Evolutionary conservation across 2,113 vertebrate species (phyloP), one percentile per base, ranked within the genome.

Genomic region (Brienomyrus longianalis): DNA sequence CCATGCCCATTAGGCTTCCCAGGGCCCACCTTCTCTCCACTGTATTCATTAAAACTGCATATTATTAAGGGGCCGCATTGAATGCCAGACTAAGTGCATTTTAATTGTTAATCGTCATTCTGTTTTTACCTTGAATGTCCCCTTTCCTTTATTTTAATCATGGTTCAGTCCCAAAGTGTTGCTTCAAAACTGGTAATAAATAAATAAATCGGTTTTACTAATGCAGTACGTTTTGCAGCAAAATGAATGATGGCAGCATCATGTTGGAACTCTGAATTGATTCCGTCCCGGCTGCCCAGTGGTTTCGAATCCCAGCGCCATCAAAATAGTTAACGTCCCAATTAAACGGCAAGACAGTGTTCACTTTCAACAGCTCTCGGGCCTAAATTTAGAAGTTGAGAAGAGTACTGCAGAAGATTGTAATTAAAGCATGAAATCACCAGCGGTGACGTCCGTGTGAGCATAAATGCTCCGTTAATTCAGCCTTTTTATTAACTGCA

Each of bases 271-370:
- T 23, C 54, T 74, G 23, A 70, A 74, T 9, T 23, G 39, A 74
- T 70, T 15, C 39, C 31, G n/a, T 31, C 10, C 11, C 1, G n/a
- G 62, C 56, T 86, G 50, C 87, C 87, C 31, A 9, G 31, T 31
- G 88, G 54, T 77, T 74, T 51, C 39, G 17, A 90, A 88, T 80
- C 66, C 86, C 74, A 90, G 91, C 90, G 90, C 90, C 74, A 89
- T 59, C 35, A 89, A 90, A 91, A 90, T 91, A 90, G 91, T 91
- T 90, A 92, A 89, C 88, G 43, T 56, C 47, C 48, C 89, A 89
- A 88, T 90, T 92, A 90, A 83, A 74, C 45, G 50, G 83, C 59
- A 86, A 39, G 39, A 50, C 51, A 39, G 83, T 87, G 90, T 90
- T 93, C 91, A 91, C 84, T 90, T 89, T 89, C 86, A 89, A 70